Conservation (phyloP, 2,797 vertebrate species). For the Rhadinocentrus ornatus region DNA sequence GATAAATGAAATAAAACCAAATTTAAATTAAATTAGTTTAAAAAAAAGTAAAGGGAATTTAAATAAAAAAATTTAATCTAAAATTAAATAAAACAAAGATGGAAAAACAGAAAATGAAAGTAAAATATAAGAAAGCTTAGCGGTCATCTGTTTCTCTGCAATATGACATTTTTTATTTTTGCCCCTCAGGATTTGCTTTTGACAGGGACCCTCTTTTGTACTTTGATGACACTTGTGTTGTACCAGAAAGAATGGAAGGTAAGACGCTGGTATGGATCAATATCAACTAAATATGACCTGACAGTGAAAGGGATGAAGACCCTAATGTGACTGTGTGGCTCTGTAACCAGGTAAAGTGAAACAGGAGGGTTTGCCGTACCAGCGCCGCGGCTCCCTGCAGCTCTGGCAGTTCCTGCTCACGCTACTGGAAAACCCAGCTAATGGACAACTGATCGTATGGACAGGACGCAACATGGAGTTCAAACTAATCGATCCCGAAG, state of each 20-base stretch:
- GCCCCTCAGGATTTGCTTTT: slow-evolving; percentile 82
- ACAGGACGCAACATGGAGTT: slow-evolving; percentile 96
- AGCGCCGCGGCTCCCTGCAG: slow-evolving; percentile 93
- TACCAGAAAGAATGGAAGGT: slow-evolving; percentile 92
- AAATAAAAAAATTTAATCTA: too few relatives aligned
- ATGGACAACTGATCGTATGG: slow-evolving; percentile 93
- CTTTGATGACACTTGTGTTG: slow-evolving; percentile 92
- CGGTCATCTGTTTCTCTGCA: neutral
- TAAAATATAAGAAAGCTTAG: neutral
- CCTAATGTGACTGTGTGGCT: neutral
- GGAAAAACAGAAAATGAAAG: too few relatives aligned
- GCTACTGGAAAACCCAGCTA: slow-evolving; percentile 91
- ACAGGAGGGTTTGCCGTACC: slow-evolving; percentile 89
- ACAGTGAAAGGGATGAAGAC: neutral
- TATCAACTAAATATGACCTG: neutral
- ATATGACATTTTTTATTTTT: neutral
- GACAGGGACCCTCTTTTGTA: slow-evolving; percentile 89
- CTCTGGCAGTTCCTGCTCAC: slow-evolving; percentile 97
- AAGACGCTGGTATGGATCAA: neutral
- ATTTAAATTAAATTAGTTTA: too few relatives aligned
- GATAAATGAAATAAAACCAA: too few relatives aligned
- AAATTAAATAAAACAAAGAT: too few relatives aligned
- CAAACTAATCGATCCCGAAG: slow-evolving; percentile 94
- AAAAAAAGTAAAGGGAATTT: too few relatives aligned
- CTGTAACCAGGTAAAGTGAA: slow-evolving; percentile 69